phyloP scores from a whole-genome alignment of 2,888 invertebrate genomes.

The Orthonychiurus folsomi region DNA sequence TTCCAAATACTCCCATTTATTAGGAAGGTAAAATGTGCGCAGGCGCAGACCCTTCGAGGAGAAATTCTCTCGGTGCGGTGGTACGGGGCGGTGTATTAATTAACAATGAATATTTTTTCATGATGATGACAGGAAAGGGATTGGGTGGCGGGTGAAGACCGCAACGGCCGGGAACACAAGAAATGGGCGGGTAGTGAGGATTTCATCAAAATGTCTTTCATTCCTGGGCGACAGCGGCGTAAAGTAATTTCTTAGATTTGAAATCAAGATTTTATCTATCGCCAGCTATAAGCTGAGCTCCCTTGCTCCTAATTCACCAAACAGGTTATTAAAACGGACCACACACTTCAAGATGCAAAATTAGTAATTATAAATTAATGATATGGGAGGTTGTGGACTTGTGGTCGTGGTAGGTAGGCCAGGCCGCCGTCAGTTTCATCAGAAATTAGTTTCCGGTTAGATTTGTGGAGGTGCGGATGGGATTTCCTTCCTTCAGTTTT shows the following conservation, averaged over 20 bases:
- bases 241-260: neutral
- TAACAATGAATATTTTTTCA: constrained; percentile 33
- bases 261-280: neutral
- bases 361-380: neutral
- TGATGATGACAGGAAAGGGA: constrained; percentile 29
- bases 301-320: neutral
- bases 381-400: too few relatives aligned
- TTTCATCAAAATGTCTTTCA: neutral
- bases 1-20: too few relatives aligned
- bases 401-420: neutral
- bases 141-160: constrained; percentile 16
- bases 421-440: neutral
- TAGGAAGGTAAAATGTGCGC: too few relatives aligned
- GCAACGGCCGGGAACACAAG: neutral
- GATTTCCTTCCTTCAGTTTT: too few relatives aligned
- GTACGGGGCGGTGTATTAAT: too few relatives aligned
- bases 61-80: too few relatives aligned
- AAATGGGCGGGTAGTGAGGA: neutral
- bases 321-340: neutral
- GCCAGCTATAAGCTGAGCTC: neutral
- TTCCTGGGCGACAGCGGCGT: too few relatives aligned
- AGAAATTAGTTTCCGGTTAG: neutral
- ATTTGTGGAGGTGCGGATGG: too few relatives aligned
- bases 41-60: too few relatives aligned
- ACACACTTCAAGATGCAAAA: neutral